A percentile compares a stretch with the other conserved stretches of the same genome.
Conservation (phyloP, 2,797 vertebrate species). For the Danio tinwini region DNA sequence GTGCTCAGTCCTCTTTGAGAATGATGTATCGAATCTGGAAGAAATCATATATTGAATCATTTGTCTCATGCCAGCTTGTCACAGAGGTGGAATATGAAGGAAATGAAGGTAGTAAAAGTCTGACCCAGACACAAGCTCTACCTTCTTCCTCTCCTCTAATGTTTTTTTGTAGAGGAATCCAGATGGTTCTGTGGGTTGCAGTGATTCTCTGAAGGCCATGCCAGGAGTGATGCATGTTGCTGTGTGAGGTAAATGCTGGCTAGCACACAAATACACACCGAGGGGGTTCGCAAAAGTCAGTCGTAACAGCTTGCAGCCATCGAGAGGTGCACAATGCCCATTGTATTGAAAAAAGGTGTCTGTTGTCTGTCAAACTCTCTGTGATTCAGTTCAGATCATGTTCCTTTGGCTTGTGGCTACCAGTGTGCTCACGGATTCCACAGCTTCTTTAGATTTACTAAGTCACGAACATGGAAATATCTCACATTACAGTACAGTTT, state of each 20-base stretch:
- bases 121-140: constrained; percentile 68
- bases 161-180: constrained; percentile 57
- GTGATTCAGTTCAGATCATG: constrained; percentile 61
- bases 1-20: neutral
- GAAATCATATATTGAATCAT: constrained; percentile 71
- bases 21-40: constrained; percentile 65
- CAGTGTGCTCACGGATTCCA: constrained; percentile 72
- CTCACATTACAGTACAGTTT: constrained; percentile 5
- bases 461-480: constrained; percentile 20
- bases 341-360: constrained; percentile 32
- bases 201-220: constrained; percentile 30
- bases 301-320: constrained; percentile 36
- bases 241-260: constrained; percentile 31
- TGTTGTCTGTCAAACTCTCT: constrained; percentile 36
- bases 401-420: constrained; percentile 60
- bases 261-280: constrained; percentile 25
- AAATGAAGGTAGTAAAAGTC: constrained; percentile 74
- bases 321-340: constrained; percentile 37
- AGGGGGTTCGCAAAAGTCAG: constrained; percentile 19
- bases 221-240: constrained; percentile 16
- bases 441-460: constrained; percentile 58
- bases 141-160: constrained; percentile 57
- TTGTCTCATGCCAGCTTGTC: neutral
- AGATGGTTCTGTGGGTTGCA: constrained; percentile 46
- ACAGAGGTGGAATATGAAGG: constrained; percentile 59